Evolutionary conservation across 2,888 invertebrate species (phyloP).

Genomic region (Schrankia costaestrigalis): DNA sequence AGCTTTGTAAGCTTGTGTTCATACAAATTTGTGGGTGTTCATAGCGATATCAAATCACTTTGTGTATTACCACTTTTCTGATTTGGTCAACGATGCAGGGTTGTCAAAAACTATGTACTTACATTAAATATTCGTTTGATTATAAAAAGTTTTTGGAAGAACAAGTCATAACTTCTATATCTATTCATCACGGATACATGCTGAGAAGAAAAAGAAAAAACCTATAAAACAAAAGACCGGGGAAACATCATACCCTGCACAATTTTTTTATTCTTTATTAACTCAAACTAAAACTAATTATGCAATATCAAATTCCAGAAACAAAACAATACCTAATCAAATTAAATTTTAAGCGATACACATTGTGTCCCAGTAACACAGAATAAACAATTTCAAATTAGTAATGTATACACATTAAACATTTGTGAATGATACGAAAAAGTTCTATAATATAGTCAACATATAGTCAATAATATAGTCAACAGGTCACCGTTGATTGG

Average conservation of each 20-base stretch:
- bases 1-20: slow-evolving; percentile 41
- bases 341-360: too few relatives aligned
- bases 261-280: too few relatives aligned
- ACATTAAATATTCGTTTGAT: background rate
- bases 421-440: slow-evolving; percentile 2
- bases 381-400: slow-evolving; percentile 3
- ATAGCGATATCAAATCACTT: slow-evolving; percentile 44
- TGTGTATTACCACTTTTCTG: slow-evolving; percentile 47
- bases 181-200: too few relatives aligned
- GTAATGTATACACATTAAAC: slow-evolving; percentile 5
- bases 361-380: too few relatives aligned
- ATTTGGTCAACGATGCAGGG: slow-evolving; percentile 39
- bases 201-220: too few relatives aligned
- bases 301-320: too few relatives aligned
- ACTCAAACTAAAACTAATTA: too few relatives aligned
- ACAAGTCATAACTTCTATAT: too few relatives aligned
- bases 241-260: too few relatives aligned
- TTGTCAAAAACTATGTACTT: slow-evolving; percentile 10
- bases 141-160: background rate
- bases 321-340: too few relatives aligned
- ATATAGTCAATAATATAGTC: slow-evolving; percentile 14
- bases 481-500: slow-evolving; percentile 12
- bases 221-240: too few relatives aligned
- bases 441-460: slow-evolving; percentile 3
- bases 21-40: slow-evolving; percentile 37